Evolutionary conservation across 2,113 vertebrate genomes (phyloP).

Genomic region (Pelobates fuscus): DNA sequence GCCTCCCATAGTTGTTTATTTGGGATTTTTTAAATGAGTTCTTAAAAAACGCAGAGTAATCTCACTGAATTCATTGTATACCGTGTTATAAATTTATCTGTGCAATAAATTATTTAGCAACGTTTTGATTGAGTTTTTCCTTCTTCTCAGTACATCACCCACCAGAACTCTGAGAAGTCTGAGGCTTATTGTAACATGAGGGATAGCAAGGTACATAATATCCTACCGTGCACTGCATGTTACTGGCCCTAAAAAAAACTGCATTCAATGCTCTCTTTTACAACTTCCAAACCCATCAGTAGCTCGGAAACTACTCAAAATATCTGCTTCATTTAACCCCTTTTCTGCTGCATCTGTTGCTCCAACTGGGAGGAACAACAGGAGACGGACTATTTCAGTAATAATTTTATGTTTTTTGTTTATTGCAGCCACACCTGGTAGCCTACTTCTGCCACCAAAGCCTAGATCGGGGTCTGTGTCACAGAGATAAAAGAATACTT

Average conservation of each 20-base stretch:
- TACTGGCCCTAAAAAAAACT: background rate
- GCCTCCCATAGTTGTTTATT: too few species aligned
- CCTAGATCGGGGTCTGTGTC: background rate
- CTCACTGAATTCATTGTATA: too few species aligned
- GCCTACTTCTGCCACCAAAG: background rate
- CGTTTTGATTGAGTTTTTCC: too few species aligned
- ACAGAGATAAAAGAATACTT: background rate
- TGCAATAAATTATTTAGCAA: too few species aligned
- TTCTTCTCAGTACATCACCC: background rate
- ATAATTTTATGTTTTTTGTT: background rate
- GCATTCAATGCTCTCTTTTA: constrained; percentile 1
- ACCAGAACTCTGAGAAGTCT: background rate
- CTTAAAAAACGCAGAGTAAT: too few species aligned
- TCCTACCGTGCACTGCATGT: constrained; percentile 18
- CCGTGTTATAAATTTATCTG: too few species aligned
- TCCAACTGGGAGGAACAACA: constrained; percentile 16
- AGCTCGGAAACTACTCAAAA: background rate
- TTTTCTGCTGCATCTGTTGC: background rate
- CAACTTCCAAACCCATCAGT: background rate
- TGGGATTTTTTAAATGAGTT: too few species aligned
- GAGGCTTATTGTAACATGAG: background rate
- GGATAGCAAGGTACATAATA: background rate
- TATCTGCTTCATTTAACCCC: background rate
- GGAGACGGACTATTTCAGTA: background rate
- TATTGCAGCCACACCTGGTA: background rate